These are phyloP conservation scores for Corythoichthys intestinalis DNA, from an alignment of 2,113 vertebrate genomes.

Conservation along the genomic window DNA sequence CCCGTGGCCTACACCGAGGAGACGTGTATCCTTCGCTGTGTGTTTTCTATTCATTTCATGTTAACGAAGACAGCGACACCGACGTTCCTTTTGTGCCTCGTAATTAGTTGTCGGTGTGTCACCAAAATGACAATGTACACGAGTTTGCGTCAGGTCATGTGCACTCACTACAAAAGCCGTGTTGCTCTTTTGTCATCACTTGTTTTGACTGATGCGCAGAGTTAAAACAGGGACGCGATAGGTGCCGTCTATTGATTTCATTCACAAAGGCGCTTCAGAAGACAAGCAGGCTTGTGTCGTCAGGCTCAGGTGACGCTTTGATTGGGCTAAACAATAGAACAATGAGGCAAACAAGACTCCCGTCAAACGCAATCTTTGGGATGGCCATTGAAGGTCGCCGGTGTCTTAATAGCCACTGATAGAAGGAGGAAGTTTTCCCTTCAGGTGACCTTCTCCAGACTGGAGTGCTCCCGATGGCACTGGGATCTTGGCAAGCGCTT, in stretches of 20 bases:
- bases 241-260: constrained; percentile 61
- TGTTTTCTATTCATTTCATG: neutral
- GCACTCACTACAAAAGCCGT: constrained; percentile 34
- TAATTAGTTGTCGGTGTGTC: neutral
- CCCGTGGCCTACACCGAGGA: constrained; percentile 93
- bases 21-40: constrained; percentile 86
- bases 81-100: constrained; percentile 1
- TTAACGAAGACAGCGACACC: neutral
- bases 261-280: constrained; percentile 51
- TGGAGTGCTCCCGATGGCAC: constrained; percentile 50
- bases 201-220: constrained; percentile 59
- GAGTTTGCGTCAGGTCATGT: constrained; percentile 29
- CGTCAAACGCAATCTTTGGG: constrained; percentile 19
- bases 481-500: constrained; percentile 54
- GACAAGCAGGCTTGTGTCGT: constrained; percentile 30
- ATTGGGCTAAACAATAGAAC: constrained; percentile 54
- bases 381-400: constrained; percentile 45
- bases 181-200: constrained; percentile 60
- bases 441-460: constrained; percentile 59
- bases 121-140: neutral
- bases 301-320: constrained; percentile 22
- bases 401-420: constrained; percentile 48
- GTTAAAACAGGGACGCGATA: constrained; percentile 57
- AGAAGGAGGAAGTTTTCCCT: constrained; percentile 53
- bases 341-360: constrained; percentile 36